Percentiles rank a stretch among this genome's conserved stretches.
Evolutionary conservation across 2,888 invertebrate species (phyloP).

Genomic region (Synanthedon tipuliformis): DNA sequence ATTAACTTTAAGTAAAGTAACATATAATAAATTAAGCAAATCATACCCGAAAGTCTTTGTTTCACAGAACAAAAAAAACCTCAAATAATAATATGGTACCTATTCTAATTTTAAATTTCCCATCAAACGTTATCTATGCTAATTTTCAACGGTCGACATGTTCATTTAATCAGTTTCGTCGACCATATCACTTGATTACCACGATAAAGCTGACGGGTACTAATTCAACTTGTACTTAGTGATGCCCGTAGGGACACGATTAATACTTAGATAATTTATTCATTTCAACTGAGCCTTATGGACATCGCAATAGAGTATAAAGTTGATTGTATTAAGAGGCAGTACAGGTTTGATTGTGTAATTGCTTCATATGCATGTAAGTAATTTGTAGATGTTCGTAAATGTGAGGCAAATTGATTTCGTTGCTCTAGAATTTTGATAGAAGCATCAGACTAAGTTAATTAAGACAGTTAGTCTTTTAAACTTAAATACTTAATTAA

Average conservation of each 20-base stretch:
- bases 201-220: constrained; percentile 24
- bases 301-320: neutral
- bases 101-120: no score
- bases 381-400: neutral
- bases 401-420: neutral
- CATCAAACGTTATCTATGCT: no score
- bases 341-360: neutral
- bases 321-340: neutral
- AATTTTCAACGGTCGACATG: neutral
- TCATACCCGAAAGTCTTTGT: no score
- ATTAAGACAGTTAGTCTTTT: no score
- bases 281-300: neutral
- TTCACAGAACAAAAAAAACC: no score
- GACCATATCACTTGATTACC: constrained; percentile 22
- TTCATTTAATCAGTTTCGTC: neutral
- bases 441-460: no score
- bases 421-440: neutral
- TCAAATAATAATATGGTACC: no score
- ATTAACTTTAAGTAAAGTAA: no score
- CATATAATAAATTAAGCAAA: no score
- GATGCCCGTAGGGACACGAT: neutral
- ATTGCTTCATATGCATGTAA: neutral
- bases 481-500: no score
- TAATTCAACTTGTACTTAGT: constrained; percentile 8
- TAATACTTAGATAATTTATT: neutral